Evolutionary conservation across 2,888 invertebrate genomes (phyloP).

Genomic region (Napeogenes inachia): DNA sequence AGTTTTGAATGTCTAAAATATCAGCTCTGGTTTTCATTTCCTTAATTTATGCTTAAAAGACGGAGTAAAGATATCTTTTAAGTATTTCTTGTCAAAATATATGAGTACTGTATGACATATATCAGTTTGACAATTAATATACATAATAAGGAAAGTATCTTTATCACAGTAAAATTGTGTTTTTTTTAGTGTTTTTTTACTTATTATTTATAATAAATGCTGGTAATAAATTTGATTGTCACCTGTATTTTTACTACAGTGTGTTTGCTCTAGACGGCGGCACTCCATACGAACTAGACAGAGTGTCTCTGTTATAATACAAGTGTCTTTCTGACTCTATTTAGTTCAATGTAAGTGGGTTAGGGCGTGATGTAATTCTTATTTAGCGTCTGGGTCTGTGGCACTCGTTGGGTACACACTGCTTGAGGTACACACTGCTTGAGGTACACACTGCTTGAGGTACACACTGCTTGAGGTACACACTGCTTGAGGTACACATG

Average conservation of each 20-base stretch:
- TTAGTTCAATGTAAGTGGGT: conserved; percentile 40
- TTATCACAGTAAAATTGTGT: no score
- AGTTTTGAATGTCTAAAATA: conserved; percentile 44
- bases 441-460: no score
- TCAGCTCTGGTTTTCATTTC: conserved; percentile 49
- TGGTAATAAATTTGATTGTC: background rate
- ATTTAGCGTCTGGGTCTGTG: background rate
- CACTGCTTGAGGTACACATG: no score
- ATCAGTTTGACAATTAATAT: no score
- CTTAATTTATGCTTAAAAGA: conserved; percentile 41
- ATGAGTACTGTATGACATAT: no score
- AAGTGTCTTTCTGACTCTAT: conserved; percentile 27
- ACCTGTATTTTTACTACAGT: background rate
- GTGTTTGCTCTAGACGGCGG: background rate
- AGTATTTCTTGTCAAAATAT: conserved; percentile 23
- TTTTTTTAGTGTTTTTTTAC: no score
- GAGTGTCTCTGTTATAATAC: background rate
- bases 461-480: background rate
- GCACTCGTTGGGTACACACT: background rate
- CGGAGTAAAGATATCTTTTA: conserved; percentile 43
- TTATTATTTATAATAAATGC: no score
- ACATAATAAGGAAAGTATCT: no score
- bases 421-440: no score
- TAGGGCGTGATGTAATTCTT: conserved; percentile 17
- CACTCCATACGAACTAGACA: background rate